phyloP scores from a whole-genome alignment of 2,888 invertebrate genomes.

The Sinopyrophorus schimmeli region DNA sequence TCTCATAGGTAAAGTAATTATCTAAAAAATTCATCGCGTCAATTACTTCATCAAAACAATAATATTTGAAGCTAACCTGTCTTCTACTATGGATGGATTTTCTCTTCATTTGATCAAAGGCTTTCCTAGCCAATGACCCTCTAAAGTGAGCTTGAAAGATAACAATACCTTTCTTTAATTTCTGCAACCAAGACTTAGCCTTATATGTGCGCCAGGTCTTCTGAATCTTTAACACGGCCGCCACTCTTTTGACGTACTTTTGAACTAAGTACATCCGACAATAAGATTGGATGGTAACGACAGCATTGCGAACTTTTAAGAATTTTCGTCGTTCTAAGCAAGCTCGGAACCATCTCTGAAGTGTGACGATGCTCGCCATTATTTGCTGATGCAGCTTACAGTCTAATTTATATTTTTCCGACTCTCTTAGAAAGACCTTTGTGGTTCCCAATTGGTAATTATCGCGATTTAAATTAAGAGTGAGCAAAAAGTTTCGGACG shows the following conservation, averaged over 20 bases:
- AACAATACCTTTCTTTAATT: conserved; percentile 63
- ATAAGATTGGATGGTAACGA: conserved; percentile 75
- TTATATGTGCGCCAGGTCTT: conserved; percentile 75
- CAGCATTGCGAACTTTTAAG: conserved; percentile 71
- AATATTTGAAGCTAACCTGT: conserved; percentile 15
- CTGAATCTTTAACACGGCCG: conserved; percentile 72
- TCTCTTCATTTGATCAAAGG: conserved; percentile 20
- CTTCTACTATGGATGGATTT: conserved; percentile 13
- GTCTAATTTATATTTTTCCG: conserved; percentile 90
- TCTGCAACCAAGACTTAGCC: conserved; percentile 68
- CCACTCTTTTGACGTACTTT: conserved; percentile 58
- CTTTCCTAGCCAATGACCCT: conserved; percentile 66
- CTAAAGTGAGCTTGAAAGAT: conserved; percentile 74
- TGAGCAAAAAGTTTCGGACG: conserved; percentile 80
- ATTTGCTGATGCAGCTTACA: conserved; percentile 92
- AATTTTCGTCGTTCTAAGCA: conserved; percentile 79
- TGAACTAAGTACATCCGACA: conserved; percentile 70
- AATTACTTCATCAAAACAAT: conserved; percentile 3
- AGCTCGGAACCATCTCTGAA: conserved; percentile 90
- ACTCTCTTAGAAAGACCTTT: conserved; percentile 92
- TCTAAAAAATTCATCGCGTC: background rate
- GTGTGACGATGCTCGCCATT: conserved; percentile 87
- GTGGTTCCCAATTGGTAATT: conserved; percentile 88
- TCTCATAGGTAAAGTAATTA: conserved; percentile 52
- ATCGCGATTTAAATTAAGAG: conserved; percentile 81